Base-by-base conservation (phyloP, 2,797 vertebrate species). In the Valencia hispanica region DNA sequence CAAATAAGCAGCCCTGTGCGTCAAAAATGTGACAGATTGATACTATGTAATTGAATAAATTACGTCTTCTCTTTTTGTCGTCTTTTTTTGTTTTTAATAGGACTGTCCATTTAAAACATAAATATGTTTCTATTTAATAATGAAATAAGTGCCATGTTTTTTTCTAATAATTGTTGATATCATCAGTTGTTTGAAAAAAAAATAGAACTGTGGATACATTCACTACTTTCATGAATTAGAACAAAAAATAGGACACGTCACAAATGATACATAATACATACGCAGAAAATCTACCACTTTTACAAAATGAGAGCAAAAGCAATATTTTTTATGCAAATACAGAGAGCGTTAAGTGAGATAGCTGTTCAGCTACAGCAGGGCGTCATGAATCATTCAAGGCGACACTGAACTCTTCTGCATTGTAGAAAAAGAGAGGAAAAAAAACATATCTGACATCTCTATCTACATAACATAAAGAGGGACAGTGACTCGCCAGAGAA, bases 311-410 rank as follows among this genome's bases (percentile, higher is more conserved):
- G 17, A 74, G 32, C 2, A 18, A 77, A 68, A 71, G 63, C 74
- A 73, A 84, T 80, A 73, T 65, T 11, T 17, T 81, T 74, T 68
- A 82, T 86, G 65, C 59, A 79, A 88, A 88, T 85, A 41, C 68
- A 27, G 68, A 65, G 18, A 17, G 59, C 34, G 48, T 79, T 79
- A 65, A 79, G 69, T 84, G 55, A 78, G 81, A 89, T 63, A 68
- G 77, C 84, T 82, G 57, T 70, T 43, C 61, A 68, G 63, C 75
- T 47, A 30, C 48, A 78, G 72, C 25, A 57, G 57, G 72, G 39
- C 50, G 30, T 69, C 73, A 87, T 90, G 73, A 91, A 86, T 86
- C 79, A 84, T 82, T 88, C 81, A 86, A 81, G 43, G n/a, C 77
- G 74, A 68, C 80, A 79, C 53, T 34, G 77, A 89, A 83, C 79